phyloP scores from a whole-genome alignment of 2,113 vertebrate species.

The Engraulis encrasicolus region DNA sequence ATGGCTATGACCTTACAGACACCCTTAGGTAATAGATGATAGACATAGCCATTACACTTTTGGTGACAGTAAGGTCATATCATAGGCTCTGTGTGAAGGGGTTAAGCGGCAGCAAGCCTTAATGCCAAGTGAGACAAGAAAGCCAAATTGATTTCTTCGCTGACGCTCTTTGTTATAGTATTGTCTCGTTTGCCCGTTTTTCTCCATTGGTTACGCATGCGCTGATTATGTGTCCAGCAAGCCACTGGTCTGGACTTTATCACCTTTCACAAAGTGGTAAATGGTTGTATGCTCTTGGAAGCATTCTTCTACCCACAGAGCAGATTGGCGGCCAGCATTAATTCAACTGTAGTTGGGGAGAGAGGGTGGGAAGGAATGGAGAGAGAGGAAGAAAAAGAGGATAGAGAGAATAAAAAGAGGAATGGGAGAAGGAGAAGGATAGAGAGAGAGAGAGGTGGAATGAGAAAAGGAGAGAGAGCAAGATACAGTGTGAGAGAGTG shows the following conservation, averaged over 20 bases:
- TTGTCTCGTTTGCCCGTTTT: background rate
- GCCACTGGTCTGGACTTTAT: background rate
- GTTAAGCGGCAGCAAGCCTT: background rate
- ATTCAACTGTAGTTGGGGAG: background rate
- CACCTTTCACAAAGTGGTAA: background rate
- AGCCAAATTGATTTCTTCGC: conserved; percentile 4
- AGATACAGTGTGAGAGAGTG: too few relatives aligned
- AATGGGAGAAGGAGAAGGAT: background rate
- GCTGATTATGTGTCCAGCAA: background rate
- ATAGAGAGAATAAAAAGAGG: background rate
- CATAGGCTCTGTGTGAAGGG: too few relatives aligned
- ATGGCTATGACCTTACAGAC: too few relatives aligned
- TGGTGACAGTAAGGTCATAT: too few relatives aligned
- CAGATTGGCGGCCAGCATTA: conserved; percentile 13
- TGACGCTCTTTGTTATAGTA: background rate
- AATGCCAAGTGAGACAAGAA: too few relatives aligned
- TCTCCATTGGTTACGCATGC: background rate
- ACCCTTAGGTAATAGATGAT: too few relatives aligned
- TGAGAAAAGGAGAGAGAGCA: too few relatives aligned
- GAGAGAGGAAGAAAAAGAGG: conserved; percentile 51
- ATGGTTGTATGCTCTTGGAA: background rate
- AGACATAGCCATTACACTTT: too few relatives aligned
- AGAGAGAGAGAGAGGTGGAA: too few relatives aligned
- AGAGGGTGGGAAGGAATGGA: background rate
- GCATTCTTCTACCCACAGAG: background rate